phyloP scores from a whole-genome alignment of 2,797 vertebrate genomes.

The Crotalus adamanteus region DNA sequence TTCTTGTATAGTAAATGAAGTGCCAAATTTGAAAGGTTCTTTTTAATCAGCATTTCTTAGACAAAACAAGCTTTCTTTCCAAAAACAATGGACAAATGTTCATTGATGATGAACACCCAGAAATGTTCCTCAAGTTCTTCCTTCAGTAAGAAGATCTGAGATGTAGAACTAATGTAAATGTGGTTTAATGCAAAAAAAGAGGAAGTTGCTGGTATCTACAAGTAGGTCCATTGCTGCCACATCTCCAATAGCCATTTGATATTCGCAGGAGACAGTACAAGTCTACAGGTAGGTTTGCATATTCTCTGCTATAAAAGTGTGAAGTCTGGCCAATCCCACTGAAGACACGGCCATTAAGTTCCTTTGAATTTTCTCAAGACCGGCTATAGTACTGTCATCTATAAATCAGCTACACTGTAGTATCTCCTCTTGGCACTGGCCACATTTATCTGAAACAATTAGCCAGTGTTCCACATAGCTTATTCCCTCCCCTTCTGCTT shows the following conservation, averaged over 20 bases:
- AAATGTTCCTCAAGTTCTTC: not conserved
- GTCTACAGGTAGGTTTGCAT: not conserved
- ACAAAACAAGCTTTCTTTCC: not conserved
- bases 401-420: too few relatives aligned
- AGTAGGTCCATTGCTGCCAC: not conserved
- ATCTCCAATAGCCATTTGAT: too few relatives aligned
- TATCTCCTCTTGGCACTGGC: not conserved
- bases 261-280: not conserved
- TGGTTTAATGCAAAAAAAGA: not conserved
- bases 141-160: not conserved
- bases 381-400: not conserved
- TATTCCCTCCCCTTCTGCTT: not conserved
- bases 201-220: not conserved
- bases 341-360: not conserved
- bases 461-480: not conserved
- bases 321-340: not conserved
- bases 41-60: constrained; percentile 1
- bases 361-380: not conserved
- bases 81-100: not conserved
- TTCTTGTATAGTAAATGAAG: constrained; percentile 1
- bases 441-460: not conserved
- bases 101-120: not conserved
- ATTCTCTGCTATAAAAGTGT: not conserved
- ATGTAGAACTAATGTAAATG: not conserved
- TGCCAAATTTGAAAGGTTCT: not conserved